phyloP scores from a whole-genome alignment of 1,140 invertebrate genomes.

The Drosophila tani region DNA sequence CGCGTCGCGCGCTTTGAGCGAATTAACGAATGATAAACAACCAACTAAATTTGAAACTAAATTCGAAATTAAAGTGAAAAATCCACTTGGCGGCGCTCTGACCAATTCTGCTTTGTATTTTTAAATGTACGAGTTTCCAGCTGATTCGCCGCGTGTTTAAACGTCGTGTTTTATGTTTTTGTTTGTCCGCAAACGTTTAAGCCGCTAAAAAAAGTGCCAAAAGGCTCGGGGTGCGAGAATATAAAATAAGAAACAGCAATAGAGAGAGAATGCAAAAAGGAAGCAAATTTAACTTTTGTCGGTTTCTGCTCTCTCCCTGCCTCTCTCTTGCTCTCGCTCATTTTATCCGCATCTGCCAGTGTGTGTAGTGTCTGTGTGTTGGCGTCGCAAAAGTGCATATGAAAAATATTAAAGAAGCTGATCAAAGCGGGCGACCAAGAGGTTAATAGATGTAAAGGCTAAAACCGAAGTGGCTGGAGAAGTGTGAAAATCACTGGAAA shows the following conservation, averaged over 20 bases:
- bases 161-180: conserved; percentile 29
- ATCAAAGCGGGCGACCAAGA: conserved; percentile 14
- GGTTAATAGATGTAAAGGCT: conserved; percentile 5
- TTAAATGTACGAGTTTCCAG: neutral
- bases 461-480: conserved; percentile 2
- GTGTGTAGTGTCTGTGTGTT: conserved; percentile 25
- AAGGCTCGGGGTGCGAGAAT: conserved; percentile 13
- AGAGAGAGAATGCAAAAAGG: conserved; percentile 36
- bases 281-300: conserved; percentile 20
- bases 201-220: conserved; percentile 14
- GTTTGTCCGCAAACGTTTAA: conserved; percentile 6
- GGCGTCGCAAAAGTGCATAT: conserved; percentile 66
- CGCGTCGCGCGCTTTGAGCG: conserved; percentile 1
- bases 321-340: neutral
- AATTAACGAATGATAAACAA: neutral
- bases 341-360: conserved; percentile 10
- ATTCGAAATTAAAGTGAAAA: neutral
- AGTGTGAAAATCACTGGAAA: conserved; percentile 20
- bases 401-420: conserved; percentile 44
- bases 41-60: neutral
- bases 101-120: neutral
- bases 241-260: conserved; percentile 13
- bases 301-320: conserved; percentile 5
- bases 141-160: neutral
- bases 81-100: neutral